Evolutionary conservation across 2,888 invertebrate species (phyloP), one percentile per base, ranked within the genome.

Genomic region (Polia nebulosa): DNA sequence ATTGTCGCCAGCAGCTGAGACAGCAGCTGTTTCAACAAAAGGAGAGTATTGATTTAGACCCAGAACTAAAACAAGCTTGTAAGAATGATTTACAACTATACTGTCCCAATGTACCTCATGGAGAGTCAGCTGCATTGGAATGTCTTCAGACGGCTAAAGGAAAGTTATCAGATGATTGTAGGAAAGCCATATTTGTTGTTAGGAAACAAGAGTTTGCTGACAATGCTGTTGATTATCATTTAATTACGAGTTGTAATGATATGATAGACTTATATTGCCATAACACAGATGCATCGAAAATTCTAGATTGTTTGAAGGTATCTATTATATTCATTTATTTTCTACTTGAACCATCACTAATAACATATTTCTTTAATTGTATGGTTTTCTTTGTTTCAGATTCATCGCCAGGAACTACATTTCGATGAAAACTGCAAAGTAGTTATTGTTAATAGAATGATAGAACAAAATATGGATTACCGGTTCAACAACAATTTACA

Each of bases 21-120:
- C 97, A 98, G 58, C 99, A 99, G 89, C 96, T 99, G 32, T 97
- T 99, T 85, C 99, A 99, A 88, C 98, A 99, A 91, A 97, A 98
- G 78, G 99, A 99, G 94, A 98, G 97, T 88, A 97, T 98, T 78
- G 97, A 97, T 76, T 96, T 98, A 73, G 98, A 99, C 94, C 98
- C 98, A 0, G 97, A 97, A 83, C 93, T 99, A 63, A 98, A 98
- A 87, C 97, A 97, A 77, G 97, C 97, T 7, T 99, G 99, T 90
- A 96, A 96, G 64, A 91, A 92, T 39, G 99, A 99, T 89, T 97
- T 99, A 29, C 96, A 96, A 75, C 95, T 96, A 51, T 96, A 96
- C 70, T 99, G 99, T 89, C 91, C 94, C 13, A 96, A 97, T 75
- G 95, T 97, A 20, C 96, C 96, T 52, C 96, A 97, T 84, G 98